phyloP scores from a whole-genome alignment of 2,797 vertebrate species.

The Urosaurus nigricauda region DNA sequence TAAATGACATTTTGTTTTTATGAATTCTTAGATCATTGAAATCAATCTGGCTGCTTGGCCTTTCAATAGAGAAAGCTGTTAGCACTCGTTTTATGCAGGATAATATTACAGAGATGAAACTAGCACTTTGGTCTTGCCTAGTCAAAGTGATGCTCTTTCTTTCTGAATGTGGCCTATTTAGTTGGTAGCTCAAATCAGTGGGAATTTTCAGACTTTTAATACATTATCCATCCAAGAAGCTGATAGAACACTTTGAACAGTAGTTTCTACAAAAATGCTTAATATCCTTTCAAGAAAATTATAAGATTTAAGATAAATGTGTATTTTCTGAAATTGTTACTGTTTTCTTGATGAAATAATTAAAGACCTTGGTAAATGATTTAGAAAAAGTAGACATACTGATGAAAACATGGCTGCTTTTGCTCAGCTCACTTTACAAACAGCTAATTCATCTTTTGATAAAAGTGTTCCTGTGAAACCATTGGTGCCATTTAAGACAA shows the following conservation, averaged over 20 bases:
- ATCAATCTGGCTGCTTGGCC: conserved; percentile 83
- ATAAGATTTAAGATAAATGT: neutral
- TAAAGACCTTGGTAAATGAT: neutral
- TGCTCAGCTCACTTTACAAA: neutral
- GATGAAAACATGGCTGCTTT: neutral
- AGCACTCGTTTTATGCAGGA: conserved; percentile 81
- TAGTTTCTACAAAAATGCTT: conserved; percentile 38
- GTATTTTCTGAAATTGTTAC: neutral
- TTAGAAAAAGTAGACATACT: neutral
- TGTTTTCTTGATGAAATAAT: rapidly evolving
- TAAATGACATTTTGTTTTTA: conserved; percentile 72
- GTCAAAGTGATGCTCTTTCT: conserved; percentile 81
- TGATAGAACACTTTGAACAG: conserved; percentile 34
- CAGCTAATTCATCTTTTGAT: neutral
- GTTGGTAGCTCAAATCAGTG: conserved; percentile 63
- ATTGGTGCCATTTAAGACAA: conserved; percentile 3
- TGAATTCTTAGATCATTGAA: conserved; percentile 83
- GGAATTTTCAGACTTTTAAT: conserved; percentile 73
- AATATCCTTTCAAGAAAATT: neutral
- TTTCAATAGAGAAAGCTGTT: conserved; percentile 87
- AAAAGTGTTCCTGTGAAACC: neutral
- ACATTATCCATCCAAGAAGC: conserved; percentile 39
- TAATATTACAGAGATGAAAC: conserved; percentile 81
- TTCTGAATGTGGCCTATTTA: conserved; percentile 68
- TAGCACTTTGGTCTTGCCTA: conserved; percentile 76